Evolutionary conservation across 2,113 vertebrate genomes (phyloP), one percentile per base, ranked within the genome.

Genomic region (Cyrtonyx montezumae): DNA sequence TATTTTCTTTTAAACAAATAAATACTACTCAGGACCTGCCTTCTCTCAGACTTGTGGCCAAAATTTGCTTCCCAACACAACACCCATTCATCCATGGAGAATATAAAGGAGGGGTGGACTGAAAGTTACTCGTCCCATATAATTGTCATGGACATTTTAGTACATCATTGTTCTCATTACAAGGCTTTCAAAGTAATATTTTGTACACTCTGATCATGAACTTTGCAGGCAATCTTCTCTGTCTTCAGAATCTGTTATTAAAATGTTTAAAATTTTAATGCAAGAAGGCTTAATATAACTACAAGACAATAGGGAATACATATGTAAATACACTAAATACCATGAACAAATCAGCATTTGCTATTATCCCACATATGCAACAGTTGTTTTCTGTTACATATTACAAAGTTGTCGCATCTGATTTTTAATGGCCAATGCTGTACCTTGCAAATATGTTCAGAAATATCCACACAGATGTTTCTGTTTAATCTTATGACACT

Each of bases 391-490:
- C 53, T 87, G 59, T 78, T 91, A 90, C 7, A 9, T 45, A 23
- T 15, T 68, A 58, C 77, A 87, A 79, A 94, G 87, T 15, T 87
- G 20, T 53, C 83, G 23, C 56, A 78, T 93, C 82, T 91, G 66
- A 95, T 34, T 36, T 91, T 80, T 83, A 89, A 79, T 51, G 40
- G 30, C 34, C 83, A 87, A 80, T 9, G 23, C 32, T 68, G 22
- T 74, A 30, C 22, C 81, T 81, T 13, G 59, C 92, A 95, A 96
- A 90, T 92, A 85, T 40, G 75, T 96, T 98, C n/a, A 30, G 97
- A 97, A 97, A 97, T 94, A 94, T 94, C 93, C 92, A 79, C 73
- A 96, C 97, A 97, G 97, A 97, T 99, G 98, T 98, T 99, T 98
- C 96, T 98, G 65, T 96, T 99, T 98, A 95, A 63, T 90, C 83